Evolutionary conservation across 53 echinoderm and acorn worm species (phyloP).

Genomic region (Arbacia lixula): DNA sequence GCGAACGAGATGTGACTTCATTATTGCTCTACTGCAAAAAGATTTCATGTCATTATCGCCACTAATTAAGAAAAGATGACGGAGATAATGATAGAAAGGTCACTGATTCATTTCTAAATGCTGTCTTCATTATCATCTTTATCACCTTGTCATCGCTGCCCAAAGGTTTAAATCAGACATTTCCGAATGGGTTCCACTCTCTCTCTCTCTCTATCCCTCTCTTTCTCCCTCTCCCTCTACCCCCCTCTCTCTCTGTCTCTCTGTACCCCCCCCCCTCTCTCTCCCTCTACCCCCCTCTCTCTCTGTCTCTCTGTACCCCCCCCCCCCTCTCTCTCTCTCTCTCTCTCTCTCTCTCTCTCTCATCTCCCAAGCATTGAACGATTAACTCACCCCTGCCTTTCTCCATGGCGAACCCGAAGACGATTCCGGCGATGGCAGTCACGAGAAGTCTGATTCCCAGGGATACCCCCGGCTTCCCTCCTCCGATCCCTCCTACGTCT

Average conservation of each 20-base stretch:
- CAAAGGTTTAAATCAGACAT: too few species aligned
- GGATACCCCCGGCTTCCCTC: constrained; percentile 3
- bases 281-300: not conserved
- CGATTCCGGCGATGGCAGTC: constrained; percentile 64
- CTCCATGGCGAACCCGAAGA: constrained; percentile 88
- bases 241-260: not conserved
- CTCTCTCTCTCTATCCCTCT: not conserved
- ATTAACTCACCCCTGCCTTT: constrained; percentile 88
- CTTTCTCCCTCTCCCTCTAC: not conserved
- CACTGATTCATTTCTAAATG: too few species aligned
- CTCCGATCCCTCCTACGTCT: too few species aligned
- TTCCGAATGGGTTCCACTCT: too few species aligned
- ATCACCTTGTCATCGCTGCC: too few species aligned
- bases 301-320: not conserved
- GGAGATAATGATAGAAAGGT: too few species aligned
- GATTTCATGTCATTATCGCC: too few species aligned
- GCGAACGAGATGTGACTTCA: too few species aligned
- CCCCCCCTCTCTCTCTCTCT: not conserved
- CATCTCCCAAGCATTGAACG: not conserved
- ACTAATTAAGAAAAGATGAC: too few species aligned
- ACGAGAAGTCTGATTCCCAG: constrained; percentile 21
- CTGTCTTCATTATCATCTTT: too few species aligned
- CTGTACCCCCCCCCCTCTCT: not conserved
- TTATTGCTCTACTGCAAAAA: too few species aligned
- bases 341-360: not conserved